Conservation (phyloP, 1,140 invertebrate genomes). For the Heliconius hewitsoni region DNA sequence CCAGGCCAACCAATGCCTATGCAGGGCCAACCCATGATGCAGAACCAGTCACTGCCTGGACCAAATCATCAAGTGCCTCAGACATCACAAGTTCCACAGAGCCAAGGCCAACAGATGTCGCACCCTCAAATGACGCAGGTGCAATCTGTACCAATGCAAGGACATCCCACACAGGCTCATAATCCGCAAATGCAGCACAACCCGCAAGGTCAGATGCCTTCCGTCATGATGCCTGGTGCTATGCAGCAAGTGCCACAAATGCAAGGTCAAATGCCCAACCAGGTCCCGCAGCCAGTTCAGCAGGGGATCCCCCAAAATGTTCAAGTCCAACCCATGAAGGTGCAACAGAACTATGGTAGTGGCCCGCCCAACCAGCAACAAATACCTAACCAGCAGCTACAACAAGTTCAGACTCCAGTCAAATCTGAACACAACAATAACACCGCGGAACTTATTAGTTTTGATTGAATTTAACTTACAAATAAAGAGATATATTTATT, state of each 20-base stretch:
- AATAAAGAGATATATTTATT: constrained; percentile 49
- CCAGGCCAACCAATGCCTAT: constrained; percentile 41
- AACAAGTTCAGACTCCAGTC: constrained; percentile 55
- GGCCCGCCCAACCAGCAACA: constrained; percentile 45
- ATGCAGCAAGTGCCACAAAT: constrained; percentile 40
- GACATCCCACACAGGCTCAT: constrained; percentile 52
- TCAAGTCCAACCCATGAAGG: constrained; percentile 55
- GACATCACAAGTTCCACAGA: constrained; percentile 35
- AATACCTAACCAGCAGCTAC: constrained; percentile 55
- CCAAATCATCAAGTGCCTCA: constrained; percentile 52
- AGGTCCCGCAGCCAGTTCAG: constrained; percentile 33
- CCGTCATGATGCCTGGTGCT: constrained; percentile 36
- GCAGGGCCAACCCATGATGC: constrained; percentile 47
- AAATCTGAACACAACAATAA: constrained; percentile 80
- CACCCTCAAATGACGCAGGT: constrained; percentile 54
- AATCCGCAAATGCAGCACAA: constrained; percentile 54
- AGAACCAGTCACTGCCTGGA: constrained; percentile 46
- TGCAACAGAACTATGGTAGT: constrained; percentile 63
- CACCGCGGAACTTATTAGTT: constrained; percentile 87
- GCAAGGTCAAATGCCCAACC: constrained; percentile 37
- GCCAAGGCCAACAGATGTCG: constrained; percentile 50
- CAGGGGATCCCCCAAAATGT: constrained; percentile 46
- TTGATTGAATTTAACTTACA: constrained; percentile 81
- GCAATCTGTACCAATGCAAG: constrained; percentile 62
- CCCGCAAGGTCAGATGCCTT: constrained; percentile 44